Conservation (phyloP, 2,113 vertebrate genomes). For the Zosterops japonicus region DNA sequence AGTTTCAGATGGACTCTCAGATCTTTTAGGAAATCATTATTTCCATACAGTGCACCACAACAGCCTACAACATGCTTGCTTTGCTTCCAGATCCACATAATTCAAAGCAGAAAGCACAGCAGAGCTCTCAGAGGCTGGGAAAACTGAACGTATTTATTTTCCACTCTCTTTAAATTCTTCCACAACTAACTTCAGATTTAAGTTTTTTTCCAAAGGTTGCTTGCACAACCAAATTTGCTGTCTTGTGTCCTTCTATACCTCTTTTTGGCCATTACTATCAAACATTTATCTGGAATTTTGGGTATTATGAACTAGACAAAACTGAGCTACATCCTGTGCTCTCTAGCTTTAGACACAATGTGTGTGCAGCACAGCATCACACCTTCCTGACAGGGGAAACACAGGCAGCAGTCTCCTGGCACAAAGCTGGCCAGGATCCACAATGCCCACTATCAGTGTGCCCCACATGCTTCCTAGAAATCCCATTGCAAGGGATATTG, state of each 20-base stretch:
- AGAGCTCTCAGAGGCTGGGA: neutral
- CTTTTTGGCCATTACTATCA: neutral
- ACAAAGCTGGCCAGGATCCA: neutral
- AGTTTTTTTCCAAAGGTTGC: neutral
- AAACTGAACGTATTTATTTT: neutral
- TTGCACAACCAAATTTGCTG: neutral
- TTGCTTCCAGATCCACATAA: neutral
- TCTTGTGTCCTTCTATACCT: neutral
- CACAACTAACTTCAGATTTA: neutral
- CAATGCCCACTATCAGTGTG: rapidly evolving
- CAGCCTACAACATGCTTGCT: neutral
- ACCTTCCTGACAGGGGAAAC: neutral
- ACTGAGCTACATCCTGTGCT: neutral
- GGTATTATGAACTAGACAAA: neutral
- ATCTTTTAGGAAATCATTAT: neutral
- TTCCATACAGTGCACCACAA: neutral
- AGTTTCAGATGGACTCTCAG: neutral
- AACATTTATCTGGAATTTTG: neutral
- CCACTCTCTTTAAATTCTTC: neutral
- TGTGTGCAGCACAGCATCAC: rapidly evolving
- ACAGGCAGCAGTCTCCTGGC: neutral
- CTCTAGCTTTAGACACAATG: rapidly evolving
- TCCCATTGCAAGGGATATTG: neutral
- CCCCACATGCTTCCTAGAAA: neutral
- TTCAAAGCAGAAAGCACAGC: slow-evolving; percentile 12